These are phyloP conservation scores for Neomonachus schauinslandi DNA, from an alignment of 2,113 vertebrate genomes.

Conservation along the genomic window DNA sequence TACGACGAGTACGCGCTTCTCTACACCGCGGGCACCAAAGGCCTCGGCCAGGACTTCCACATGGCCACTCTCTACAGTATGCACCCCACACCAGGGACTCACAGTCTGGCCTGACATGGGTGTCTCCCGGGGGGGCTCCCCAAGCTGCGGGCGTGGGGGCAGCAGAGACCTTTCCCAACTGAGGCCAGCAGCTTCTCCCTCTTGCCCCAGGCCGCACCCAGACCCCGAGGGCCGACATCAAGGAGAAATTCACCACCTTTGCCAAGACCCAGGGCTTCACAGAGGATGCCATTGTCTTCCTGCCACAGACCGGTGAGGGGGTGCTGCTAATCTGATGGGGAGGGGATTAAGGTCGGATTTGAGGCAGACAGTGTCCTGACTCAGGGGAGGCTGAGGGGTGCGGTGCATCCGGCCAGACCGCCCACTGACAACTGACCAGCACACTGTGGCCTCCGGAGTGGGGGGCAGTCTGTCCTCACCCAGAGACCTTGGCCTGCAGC, in stretches of 20 bases:
- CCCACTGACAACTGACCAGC: background rate
- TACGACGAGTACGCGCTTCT: slow-evolving; percentile 85
- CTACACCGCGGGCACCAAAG: slow-evolving; percentile 82
- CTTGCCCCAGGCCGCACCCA: slow-evolving; percentile 81
- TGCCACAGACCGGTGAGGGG: slow-evolving; percentile 83
- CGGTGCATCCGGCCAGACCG: background rate
- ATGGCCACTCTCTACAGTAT: slow-evolving; percentile 88
- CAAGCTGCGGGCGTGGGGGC: background rate
- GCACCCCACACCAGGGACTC: background rate
- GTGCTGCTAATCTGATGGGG: background rate
- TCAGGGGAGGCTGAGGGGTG: background rate
- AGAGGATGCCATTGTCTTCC: slow-evolving; percentile 83
- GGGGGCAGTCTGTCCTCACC: background rate
- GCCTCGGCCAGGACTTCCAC: slow-evolving; percentile 63
- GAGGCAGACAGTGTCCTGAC: background rate
- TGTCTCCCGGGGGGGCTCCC: background rate
- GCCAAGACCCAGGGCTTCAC: slow-evolving; percentile 82
- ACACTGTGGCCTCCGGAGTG: background rate
- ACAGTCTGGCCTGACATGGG: rapidly evolving
- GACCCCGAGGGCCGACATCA: slow-evolving; percentile 53
- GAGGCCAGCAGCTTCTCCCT: background rate
- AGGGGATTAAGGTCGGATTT: background rate
- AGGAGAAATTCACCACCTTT: slow-evolving; percentile 85
- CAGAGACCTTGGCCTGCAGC: background rate
- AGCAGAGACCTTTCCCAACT: rapidly evolving